Percentiles rank a stretch among this genome's conserved stretches.
These are phyloP conservation scores for Epizoanthus illoricatus DNA, from an alignment of 92 coral and sea anemone genomes.

Conservation along the genomic window DNA sequence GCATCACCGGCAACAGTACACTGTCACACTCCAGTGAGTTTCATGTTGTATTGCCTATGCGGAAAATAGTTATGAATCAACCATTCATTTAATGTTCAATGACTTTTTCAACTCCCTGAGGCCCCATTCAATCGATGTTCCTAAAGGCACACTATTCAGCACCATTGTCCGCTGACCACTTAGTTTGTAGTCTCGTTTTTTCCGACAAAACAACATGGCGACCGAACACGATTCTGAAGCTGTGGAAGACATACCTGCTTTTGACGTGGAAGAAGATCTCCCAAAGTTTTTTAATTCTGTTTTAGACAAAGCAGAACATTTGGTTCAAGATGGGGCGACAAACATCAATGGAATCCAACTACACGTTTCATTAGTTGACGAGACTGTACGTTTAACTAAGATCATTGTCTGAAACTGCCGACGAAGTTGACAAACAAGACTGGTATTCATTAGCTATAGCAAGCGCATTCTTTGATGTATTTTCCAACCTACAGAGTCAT, in stretches of 20 bases:
- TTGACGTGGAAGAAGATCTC: conserved; percentile 11
- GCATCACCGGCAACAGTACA: no score
- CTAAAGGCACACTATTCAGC: background rate
- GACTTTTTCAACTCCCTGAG: background rate
- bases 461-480: conserved; percentile 10
- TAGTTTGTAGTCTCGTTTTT: background rate
- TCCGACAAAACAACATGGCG: background rate
- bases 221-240: background rate
- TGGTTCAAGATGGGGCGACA: background rate
- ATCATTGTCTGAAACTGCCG: no score
- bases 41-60: no score
- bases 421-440: conserved; percentile 1
- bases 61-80: no score
- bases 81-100: conserved; percentile 41
- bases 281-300: background rate
- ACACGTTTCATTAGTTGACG: background rate
- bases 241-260: background rate
- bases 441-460: conserved; percentile 9
- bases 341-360: background rate
- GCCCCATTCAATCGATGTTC: conserved; percentile 6
- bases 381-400: no score
- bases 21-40: no score
- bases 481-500: background rate
- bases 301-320: background rate
- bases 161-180: conserved; percentile 8